phyloP scores from a whole-genome alignment of 2,797 vertebrate genomes.

The Schizopygopsis pylzovi region DNA sequence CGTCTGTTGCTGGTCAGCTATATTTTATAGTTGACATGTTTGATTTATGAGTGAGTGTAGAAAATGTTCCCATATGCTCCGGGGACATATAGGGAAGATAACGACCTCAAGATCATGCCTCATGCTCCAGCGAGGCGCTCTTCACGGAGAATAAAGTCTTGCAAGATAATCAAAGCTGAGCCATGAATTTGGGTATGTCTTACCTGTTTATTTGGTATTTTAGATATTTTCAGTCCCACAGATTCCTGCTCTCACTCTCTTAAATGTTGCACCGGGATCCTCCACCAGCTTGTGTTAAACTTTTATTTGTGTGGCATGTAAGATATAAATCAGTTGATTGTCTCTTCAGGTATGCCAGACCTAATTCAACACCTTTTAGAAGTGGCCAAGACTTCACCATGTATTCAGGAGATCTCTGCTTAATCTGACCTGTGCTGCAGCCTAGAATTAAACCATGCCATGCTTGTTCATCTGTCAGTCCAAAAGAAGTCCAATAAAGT shows the following conservation, averaged over 20 bases:
- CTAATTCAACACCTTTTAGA: background rate
- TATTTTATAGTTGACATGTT: slow-evolving; percentile 81
- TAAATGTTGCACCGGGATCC: background rate
- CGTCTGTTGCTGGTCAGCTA: slow-evolving; percentile 80
- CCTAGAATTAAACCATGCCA: background rate
- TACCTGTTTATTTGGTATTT: slow-evolving; percentile 69
- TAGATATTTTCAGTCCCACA: background rate
- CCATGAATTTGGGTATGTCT: slow-evolving; percentile 64
- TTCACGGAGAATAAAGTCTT: slow-evolving; percentile 69
- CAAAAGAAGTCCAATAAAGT: too few species aligned
- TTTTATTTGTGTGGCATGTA: slow-evolving; percentile 11
- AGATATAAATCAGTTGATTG: background rate
- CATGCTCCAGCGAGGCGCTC: slow-evolving; percentile 68
- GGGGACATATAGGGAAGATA: slow-evolving; percentile 79
- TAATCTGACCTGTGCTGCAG: background rate
- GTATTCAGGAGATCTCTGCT: background rate
- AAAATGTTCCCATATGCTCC: slow-evolving; percentile 83
- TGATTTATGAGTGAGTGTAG: slow-evolving; percentile 77
- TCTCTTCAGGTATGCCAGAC: background rate
- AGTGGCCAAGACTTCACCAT: background rate
- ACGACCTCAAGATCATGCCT: slow-evolving; percentile 73
- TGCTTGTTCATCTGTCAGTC: background rate
- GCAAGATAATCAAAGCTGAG: slow-evolving; percentile 64
- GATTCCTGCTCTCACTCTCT: background rate
- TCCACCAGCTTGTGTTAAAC: background rate